A percentile compares a stretch with the other conserved stretches of the same genome.
phyloP scores from a whole-genome alignment of 1,140 invertebrate species.

The Trinorchestia longiramus region DNA sequence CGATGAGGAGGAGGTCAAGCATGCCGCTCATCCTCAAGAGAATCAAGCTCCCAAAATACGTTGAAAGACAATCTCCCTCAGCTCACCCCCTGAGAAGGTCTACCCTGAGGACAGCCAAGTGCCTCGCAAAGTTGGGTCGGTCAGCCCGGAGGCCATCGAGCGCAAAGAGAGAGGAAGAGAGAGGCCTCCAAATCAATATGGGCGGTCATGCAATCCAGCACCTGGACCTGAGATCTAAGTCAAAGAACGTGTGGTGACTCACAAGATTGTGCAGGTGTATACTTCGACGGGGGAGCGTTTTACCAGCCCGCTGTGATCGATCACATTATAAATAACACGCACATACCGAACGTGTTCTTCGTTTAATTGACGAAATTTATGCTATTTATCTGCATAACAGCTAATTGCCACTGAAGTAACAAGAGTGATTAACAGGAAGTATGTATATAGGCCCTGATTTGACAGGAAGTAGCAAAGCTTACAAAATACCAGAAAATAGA shows the following conservation, averaged over 20 bases:
- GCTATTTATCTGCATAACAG: no score
- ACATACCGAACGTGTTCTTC: background rate
- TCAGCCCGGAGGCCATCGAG: background rate
- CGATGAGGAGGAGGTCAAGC: no score
- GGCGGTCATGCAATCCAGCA: background rate
- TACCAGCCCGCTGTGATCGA: background rate
- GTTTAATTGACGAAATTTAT: no score
- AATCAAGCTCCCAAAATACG: no score
- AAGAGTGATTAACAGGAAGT: background rate
- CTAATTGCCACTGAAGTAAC: no score
- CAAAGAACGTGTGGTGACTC: background rate
- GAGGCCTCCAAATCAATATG: background rate
- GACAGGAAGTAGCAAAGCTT: background rate
- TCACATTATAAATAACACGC: background rate
- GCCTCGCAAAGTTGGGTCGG: no score
- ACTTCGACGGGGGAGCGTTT: background rate
- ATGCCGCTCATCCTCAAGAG: no score
- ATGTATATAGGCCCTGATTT: background rate
- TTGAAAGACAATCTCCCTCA: no score
- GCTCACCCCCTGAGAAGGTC: background rate
- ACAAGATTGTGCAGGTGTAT: background rate
- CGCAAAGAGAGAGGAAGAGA: background rate
- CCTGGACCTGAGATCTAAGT: background rate
- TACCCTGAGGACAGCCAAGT: background rate
- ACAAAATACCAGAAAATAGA: background rate